Percentiles rank a stretch among this genome's conserved stretches.
These are phyloP conservation scores for Cheilosia pagana DNA, from an alignment of 2,888 invertebrate species.

Conservation along the genomic window DNA sequence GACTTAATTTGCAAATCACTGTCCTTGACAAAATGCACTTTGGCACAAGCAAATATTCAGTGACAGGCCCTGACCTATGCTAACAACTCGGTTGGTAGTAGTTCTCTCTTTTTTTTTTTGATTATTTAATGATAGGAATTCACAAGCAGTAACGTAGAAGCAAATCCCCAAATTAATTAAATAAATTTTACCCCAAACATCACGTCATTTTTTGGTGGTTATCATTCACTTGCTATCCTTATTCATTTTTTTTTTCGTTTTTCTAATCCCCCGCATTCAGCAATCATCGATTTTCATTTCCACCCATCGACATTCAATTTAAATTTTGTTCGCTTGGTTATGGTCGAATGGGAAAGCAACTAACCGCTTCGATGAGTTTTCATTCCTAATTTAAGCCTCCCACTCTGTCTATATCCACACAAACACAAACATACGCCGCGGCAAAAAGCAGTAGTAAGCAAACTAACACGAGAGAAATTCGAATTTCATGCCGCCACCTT, in stretches of 20 bases:
- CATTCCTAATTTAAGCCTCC: slow-evolving; percentile 56
- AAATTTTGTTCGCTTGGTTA: slow-evolving; percentile 72
- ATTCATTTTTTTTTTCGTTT: slow-evolving; percentile 7
- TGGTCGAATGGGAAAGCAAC: slow-evolving; percentile 72
- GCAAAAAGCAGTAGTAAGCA: slow-evolving; percentile 35
- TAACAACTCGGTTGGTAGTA: background rate
- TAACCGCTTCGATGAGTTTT: slow-evolving; percentile 70
- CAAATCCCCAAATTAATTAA: slow-evolving; percentile 33
- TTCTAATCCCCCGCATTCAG: slow-evolving; percentile 1
- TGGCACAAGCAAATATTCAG: background rate
- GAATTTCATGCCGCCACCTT: slow-evolving; percentile 51
- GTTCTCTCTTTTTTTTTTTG: too few species aligned
- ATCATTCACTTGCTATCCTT: slow-evolving; percentile 13
- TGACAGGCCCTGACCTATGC: background rate
- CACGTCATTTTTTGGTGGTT: slow-evolving; percentile 25
- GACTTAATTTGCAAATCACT: too few species aligned
- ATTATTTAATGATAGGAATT: slow-evolving; percentile 3
- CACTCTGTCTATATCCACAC: slow-evolving; percentile 24
- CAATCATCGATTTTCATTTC: slow-evolving; percentile 50
- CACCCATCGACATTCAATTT: slow-evolving; percentile 68
- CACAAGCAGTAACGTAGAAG: background rate
- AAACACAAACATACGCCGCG: slow-evolving; percentile 6
- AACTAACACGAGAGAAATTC: slow-evolving; percentile 40
- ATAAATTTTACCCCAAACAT: slow-evolving; percentile 32
- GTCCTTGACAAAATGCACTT: too few species aligned